A percentile compares a stretch with the other conserved stretches of the same genome.
These are phyloP conservation scores for Cliona cf. orientalis DNA, from an alignment of 37 sponge, comb jelly and placozoan genomes.

Conservation along the genomic window DNA sequence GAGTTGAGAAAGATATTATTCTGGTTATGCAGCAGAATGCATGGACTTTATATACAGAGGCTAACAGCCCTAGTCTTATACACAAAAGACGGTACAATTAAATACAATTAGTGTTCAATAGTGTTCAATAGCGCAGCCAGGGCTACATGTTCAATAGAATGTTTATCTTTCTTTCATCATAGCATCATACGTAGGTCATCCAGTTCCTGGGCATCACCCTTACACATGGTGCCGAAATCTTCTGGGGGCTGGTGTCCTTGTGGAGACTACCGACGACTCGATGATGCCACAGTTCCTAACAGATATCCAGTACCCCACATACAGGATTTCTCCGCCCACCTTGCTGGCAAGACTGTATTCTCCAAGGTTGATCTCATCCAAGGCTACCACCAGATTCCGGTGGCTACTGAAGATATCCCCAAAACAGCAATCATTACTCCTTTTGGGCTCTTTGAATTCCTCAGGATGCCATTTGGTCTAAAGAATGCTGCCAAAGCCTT, in stretches of 20 bases:
- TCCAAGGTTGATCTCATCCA: slow-evolving; percentile 18
- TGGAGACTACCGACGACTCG: slow-evolving; percentile 37
- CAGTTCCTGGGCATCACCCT: slow-evolving; percentile 49
- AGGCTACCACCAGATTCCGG: slow-evolving; percentile 57
- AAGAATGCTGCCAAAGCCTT: slow-evolving; percentile 51
- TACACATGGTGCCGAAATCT: slow-evolving; percentile 61
- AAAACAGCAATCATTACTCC: too few relatives aligned
- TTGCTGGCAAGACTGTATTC: slow-evolving; percentile 18
- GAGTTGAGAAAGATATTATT: too few relatives aligned
- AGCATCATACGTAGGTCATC: too few relatives aligned
- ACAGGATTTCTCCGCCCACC: slow-evolving; percentile 15
- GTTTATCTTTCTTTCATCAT: too few relatives aligned
- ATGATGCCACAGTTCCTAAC: slow-evolving; percentile 33
- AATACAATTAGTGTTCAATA: too few relatives aligned
- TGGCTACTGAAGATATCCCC: slow-evolving; percentile 27
- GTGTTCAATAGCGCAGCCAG: too few relatives aligned
- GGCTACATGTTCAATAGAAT: too few relatives aligned
- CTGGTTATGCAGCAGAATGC: too few relatives aligned
- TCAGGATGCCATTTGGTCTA: slow-evolving; percentile 33
- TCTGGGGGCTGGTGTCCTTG: slow-evolving; percentile 67
- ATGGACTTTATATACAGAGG: too few relatives aligned
- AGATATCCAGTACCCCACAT: slow-evolving; percentile 37
- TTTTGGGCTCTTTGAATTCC: too few relatives aligned
- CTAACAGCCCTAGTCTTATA: too few relatives aligned
- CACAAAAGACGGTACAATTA: too few relatives aligned